Evolutionary conservation across 2,888 invertebrate genomes (phyloP).

Genomic region (Icerya purchasi): DNA sequence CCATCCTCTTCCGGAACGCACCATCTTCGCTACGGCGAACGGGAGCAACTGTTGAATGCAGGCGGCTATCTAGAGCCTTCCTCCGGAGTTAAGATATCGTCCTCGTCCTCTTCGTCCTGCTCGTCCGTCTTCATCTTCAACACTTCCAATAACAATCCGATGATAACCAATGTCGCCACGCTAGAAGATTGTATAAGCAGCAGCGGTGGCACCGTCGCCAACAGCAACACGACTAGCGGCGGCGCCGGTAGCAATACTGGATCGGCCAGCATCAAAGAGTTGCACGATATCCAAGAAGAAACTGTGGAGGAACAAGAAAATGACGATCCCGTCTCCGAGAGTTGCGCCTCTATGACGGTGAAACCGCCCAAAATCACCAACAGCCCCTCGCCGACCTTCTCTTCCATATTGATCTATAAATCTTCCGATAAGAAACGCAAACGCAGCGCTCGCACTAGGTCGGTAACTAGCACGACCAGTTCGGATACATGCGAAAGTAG

Average conservation of each 20-base stretch:
- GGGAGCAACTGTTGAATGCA: neutral
- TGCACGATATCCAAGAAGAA: slow-evolving; percentile 19
- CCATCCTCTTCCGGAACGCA: slow-evolving; percentile 1
- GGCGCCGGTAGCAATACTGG: neutral
- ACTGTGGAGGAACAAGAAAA: slow-evolving; percentile 16
- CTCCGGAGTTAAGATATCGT: neutral
- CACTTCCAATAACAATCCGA: too few species aligned
- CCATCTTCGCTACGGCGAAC: neutral
- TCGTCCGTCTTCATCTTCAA: too few species aligned
- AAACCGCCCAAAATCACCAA: neutral
- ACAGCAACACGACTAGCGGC: neutral
- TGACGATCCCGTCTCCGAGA: slow-evolving; percentile 14
- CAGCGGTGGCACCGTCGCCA: neutral
- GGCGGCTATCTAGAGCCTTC: neutral
- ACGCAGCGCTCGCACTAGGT: slow-evolving; percentile 27
- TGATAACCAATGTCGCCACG: too few species aligned
- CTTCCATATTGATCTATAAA: slow-evolving; percentile 6
- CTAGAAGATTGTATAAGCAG: too few species aligned
- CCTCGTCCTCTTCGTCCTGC: too few species aligned
- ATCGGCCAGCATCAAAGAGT: slow-evolving; percentile 9
- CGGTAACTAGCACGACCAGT: slow-evolving; percentile 22
- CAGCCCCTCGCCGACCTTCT: slow-evolving; percentile 15
- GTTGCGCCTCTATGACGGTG: slow-evolving; percentile 15
- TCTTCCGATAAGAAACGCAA: slow-evolving; percentile 29
- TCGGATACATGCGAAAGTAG: slow-evolving; percentile 16